Evolutionary conservation across 2,888 invertebrate genomes (phyloP).

Genomic region (Leptura quadrifasciata): DNA sequence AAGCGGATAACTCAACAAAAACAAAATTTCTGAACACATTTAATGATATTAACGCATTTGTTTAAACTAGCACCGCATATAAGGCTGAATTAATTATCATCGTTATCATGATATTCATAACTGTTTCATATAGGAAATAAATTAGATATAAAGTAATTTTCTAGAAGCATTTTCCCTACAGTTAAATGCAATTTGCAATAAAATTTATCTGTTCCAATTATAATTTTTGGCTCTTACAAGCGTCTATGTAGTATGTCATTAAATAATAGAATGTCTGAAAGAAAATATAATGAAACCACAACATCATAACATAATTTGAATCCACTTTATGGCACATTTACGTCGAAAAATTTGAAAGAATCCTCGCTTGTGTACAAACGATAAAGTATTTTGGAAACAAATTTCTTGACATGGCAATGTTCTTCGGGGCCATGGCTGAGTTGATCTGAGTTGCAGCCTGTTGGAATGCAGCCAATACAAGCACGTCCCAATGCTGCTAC

Average conservation of each 20-base stretch:
- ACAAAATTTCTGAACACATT: too few relatives aligned
- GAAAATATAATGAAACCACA: conserved; percentile 61
- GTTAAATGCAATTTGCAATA: conserved; percentile 39
- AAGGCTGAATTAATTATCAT: too few relatives aligned
- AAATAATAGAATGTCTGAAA: conserved; percentile 56
- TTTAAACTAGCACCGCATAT: too few relatives aligned
- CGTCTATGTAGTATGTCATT: conserved; percentile 62
- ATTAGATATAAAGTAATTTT: conserved; percentile 42
- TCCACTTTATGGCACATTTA: conserved; percentile 60
- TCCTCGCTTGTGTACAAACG: conserved; percentile 55
- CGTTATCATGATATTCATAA: conserved; percentile 1
- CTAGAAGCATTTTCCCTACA: conserved; percentile 38
- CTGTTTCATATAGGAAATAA: conserved; percentile 13
- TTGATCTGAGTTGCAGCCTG: conserved; percentile 66
- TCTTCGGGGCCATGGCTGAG: conserved; percentile 54
- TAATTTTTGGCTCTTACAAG: conserved; percentile 67
- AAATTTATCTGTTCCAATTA: conserved; percentile 68
- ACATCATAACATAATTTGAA: conserved; percentile 65
- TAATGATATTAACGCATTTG: too few relatives aligned
- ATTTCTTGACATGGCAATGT: conserved; percentile 46
- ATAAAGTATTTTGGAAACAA: conserved; percentile 58
- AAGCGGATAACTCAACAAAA: too few relatives aligned
- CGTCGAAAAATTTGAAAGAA: conserved; percentile 57
- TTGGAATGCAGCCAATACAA: conserved; percentile 69
- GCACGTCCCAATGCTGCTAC: conserved; percentile 62